A percentile compares a stretch with the other conserved stretches of the same genome.
phyloP scores from a whole-genome alignment of 2,797 vertebrate genomes.

The Bufotes viridis region DNA sequence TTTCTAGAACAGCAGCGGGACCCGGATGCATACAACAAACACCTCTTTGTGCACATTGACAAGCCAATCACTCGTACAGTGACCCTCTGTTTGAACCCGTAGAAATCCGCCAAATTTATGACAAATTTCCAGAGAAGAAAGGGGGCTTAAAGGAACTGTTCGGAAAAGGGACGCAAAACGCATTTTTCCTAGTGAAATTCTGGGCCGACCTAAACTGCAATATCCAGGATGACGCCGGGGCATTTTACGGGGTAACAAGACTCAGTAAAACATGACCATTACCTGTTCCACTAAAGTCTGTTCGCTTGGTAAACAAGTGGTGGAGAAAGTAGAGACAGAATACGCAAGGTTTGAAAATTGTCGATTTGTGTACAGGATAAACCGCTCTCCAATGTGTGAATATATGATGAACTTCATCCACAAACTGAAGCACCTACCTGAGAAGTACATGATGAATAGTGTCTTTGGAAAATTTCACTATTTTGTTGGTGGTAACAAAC shows the following conservation, averaged over 20 bases:
- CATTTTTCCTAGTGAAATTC: conserved; percentile 99
- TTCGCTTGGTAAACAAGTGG: conserved; percentile 99
- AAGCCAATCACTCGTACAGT: conserved; percentile 96
- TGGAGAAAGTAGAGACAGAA: conserved; percentile 99
- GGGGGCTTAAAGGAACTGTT: conserved; percentile 97
- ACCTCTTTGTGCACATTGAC: conserved; percentile 98
- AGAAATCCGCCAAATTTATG: conserved; percentile 99
- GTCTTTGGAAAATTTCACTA: conserved; percentile 99
- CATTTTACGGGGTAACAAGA: conserved; percentile 97
- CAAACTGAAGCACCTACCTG: conserved; percentile 98
- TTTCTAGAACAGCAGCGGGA: conserved; percentile 97
- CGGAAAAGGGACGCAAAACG: conserved; percentile 95
- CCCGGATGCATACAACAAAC: conserved; percentile 97
- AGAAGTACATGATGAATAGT: conserved; percentile 99
- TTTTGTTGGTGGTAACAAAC: conserved; percentile 99
- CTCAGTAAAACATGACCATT: conserved; percentile 99
- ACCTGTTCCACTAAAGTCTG: conserved; percentile 99
- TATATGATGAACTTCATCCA: conserved; percentile 99
- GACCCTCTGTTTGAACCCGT: conserved; percentile 96
- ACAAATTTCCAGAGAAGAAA: conserved; percentile 99
- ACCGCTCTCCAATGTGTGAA: conserved; percentile 99
- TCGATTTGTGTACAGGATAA: conserved; percentile 97
- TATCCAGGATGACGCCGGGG: conserved; percentile 93
- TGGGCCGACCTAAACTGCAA: conserved; percentile 99
- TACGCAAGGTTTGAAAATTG: conserved; percentile 98